phyloP scores from a whole-genome alignment of 2,113 vertebrate species.

The Rhea americana region DNA sequence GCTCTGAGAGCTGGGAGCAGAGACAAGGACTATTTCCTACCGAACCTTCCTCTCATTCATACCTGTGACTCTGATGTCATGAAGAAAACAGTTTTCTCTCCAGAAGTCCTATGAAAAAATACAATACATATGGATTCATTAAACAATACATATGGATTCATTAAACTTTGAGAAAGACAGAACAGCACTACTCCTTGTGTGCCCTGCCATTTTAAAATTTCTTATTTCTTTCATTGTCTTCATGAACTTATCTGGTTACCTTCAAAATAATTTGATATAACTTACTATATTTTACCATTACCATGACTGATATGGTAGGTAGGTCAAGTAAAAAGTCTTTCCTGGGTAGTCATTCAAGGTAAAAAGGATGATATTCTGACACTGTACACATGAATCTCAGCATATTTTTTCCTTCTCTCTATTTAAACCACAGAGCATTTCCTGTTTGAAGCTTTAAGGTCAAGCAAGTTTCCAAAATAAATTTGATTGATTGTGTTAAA shows the following conservation, averaged over 20 bases:
- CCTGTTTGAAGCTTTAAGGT: neutral
- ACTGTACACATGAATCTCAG: neutral
- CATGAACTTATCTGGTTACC: neutral
- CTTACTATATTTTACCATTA: neutral
- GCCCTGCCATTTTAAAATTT: neutral
- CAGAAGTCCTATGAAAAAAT: neutral
- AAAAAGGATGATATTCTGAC: neutral
- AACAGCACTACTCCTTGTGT: neutral
- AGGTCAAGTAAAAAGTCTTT: neutral
- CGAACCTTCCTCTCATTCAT: neutral
- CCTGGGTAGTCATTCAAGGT: neutral
- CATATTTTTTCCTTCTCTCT: neutral
- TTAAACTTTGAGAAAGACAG: neutral
- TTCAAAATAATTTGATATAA: neutral
- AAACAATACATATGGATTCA: neutral
- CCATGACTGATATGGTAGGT: neutral
- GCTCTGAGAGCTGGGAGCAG: neutral
- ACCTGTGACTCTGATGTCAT: neutral
- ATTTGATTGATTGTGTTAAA: constrained; percentile 14
- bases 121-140: neutral
- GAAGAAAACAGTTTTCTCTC: neutral
- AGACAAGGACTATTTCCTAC: neutral
- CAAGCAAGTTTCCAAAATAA: constrained; percentile 1
- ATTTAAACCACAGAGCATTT: neutral
- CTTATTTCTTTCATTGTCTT: neutral